Conservation (phyloP, 2,888 invertebrate species). For the Lepidochitona cinerea region DNA sequence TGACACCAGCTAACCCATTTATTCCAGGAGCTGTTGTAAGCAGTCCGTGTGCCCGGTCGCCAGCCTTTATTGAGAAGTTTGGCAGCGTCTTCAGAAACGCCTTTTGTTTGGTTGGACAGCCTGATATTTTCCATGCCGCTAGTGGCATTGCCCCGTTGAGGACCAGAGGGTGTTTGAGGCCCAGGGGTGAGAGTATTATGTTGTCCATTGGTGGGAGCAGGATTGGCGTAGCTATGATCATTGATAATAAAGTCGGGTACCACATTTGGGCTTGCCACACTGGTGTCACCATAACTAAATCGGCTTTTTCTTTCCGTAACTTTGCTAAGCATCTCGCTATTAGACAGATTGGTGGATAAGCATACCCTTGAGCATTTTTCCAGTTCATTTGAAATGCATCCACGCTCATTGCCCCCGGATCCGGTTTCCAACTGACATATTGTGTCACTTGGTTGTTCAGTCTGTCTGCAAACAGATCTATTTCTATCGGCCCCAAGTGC, state of each 20-base stretch:
- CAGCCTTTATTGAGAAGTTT: constrained; percentile 5
- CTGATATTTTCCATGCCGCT: constrained; percentile 20
- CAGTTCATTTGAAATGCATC: constrained; percentile 14
- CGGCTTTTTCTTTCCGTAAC: constrained; percentile 9
- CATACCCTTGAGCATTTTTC: neutral
- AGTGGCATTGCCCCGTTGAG: neutral
- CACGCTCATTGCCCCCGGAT: neutral
- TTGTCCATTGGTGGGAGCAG: constrained; percentile 7
- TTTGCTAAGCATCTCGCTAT: constrained; percentile 4
- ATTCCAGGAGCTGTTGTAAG: constrained; percentile 21
- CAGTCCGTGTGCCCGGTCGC: constrained; percentile 5
- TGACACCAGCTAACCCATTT: constrained; percentile 21
- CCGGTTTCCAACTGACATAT: constrained; percentile 14
- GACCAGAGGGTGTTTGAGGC: constrained; percentile 10
- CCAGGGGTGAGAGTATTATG: neutral
- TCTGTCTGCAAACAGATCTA: constrained; percentile 10
- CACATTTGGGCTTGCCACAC: constrained; percentile 16
- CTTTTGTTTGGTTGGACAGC: constrained; percentile 1
- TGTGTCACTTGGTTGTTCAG: neutral
- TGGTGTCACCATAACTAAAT: constrained; percentile 9
- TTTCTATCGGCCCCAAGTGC: neutral
- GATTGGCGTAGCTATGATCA: constrained; percentile 9
- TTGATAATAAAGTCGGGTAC: constrained; percentile 11
- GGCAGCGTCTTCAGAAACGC: constrained; percentile 15
- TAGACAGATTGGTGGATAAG: constrained; percentile 14